Conservation (phyloP, 2,888 invertebrate species). For the Nesidiocoris tenuis region DNA sequence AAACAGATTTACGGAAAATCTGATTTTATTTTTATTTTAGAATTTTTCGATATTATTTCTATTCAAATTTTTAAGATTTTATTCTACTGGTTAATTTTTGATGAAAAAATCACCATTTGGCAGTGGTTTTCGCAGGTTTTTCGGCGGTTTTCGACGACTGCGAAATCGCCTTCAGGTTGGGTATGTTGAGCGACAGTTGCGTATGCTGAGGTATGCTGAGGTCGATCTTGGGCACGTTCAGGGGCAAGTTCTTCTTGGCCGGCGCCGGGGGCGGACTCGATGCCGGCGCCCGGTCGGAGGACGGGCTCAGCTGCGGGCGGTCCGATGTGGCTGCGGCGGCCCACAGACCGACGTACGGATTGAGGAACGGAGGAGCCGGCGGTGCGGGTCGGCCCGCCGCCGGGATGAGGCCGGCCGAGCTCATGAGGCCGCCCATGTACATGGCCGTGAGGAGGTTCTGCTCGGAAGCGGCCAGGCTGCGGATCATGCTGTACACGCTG, state of each 20-base stretch:
- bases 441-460: constrained; percentile 57
- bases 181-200: constrained; percentile 42
- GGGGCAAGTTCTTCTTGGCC: neutral
- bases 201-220: constrained; percentile 29
- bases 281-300: constrained; percentile 37
- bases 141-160: constrained; percentile 21
- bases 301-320: constrained; percentile 15
- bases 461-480: constrained; percentile 54
- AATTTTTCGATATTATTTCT: neutral
- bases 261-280: constrained; percentile 32
- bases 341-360: constrained; percentile 33
- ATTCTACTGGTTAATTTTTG: neutral
- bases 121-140: constrained; percentile 25
- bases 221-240: constrained; percentile 40
- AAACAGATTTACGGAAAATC: too few relatives aligned
- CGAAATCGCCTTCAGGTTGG: constrained; percentile 36
- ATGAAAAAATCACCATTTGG: constrained; percentile 37
- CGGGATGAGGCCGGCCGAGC: constrained; percentile 33
- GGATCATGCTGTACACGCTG: constrained; percentile 55
- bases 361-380: constrained; percentile 11
- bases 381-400: neutral
- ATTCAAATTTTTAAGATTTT: neutral
- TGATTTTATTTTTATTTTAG: too few relatives aligned
- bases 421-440: constrained; percentile 55
- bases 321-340: constrained; percentile 27